Base-by-base conservation (phyloP, 2,113 vertebrate species). In the Motacilla alba region DNA sequence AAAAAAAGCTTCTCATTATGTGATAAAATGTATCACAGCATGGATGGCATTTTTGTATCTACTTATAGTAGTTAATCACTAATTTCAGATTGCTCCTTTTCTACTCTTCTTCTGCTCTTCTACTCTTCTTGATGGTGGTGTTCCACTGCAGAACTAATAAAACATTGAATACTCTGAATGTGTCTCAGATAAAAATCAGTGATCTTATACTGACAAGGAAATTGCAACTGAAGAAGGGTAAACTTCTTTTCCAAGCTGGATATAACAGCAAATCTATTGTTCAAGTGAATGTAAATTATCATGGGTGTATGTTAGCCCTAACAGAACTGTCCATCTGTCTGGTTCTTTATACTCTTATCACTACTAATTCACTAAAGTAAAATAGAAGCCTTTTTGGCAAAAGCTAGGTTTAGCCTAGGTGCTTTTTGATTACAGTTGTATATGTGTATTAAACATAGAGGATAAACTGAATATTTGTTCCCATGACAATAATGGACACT, bases 371-470 rank as follows among this genome's bases (percentile, higher is more conserved):
- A 67, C 10, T 80, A 4, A 79, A 74, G 26, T 67, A 28, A 82
- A 70, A 44, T 3, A 84, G 31, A 44, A 88, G 11, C 20, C 43
- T 77, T 26, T 63, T 28, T 75, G 24, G 37, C 31, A 74, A 46
- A 44, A 73, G 10, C 33, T 74, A 59, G 0, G 1, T 87, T 89
- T 84, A 41, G 26, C 70, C 9, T 52, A 26, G 58, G 23, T 56
- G 23, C 23, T 78, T 87, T 74, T 59, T 55, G 30, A 33, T 84
- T 30, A 14, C 72, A 72, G 2, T 24, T 78, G 30, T 52, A 7
- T 44, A 1, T 2, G 0, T 47, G 2, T 52, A 12, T 72, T 63
- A 35, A 70, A 68, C 1, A 0, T 31, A 41, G 47, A 78, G 67
- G 15, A 68, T n/a, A 84, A 84, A 44, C 22, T 50, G 22, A 83